These are phyloP conservation scores for Calephelis perditalis DNA, from an alignment of 2,888 invertebrate species.

Conservation along the genomic window DNA sequence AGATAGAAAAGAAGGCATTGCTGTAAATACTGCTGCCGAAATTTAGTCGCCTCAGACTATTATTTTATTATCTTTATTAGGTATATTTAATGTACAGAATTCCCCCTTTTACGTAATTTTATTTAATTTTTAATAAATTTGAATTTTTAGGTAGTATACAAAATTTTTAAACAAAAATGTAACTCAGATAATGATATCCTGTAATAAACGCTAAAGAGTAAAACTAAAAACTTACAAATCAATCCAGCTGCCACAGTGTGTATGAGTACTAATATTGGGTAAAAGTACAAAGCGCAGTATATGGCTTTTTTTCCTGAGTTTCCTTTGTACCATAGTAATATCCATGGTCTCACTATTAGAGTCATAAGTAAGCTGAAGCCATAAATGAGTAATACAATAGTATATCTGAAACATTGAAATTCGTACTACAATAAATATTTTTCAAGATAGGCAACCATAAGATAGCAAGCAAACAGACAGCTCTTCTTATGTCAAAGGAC, in stretches of 20 bases:
- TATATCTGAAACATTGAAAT: conserved; percentile 82
- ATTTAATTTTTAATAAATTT: too few relatives aligned
- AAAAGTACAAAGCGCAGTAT: conserved; percentile 96
- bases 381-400: conserved; percentile 94
- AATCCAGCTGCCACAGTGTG: conserved; percentile 95
- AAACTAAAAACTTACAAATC: conserved; percentile 83
- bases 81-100: too few relatives aligned
- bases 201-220: too few relatives aligned
- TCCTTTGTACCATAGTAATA: conserved; percentile 82
- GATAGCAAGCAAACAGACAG: neutral
- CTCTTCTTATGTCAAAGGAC: neutral
- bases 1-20: neutral
- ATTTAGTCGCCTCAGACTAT: neutral
- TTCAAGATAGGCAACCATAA: too few relatives aligned
- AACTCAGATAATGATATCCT: too few relatives aligned
- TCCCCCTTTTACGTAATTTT: too few relatives aligned
- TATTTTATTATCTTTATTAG: neutral
- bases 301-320: conserved; percentile 87
- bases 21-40: neutral
- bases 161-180: too few relatives aligned
- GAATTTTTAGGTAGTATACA: too few relatives aligned
- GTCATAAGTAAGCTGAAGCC: conserved; percentile 88
- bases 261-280: conserved; percentile 90
- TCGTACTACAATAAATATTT: too few relatives aligned
- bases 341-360: conserved; percentile 86